Evolutionary conservation across 2,888 invertebrate genomes (phyloP), one percentile per base, ranked within the genome.

Genomic region (Nymphalis urticae): DNA sequence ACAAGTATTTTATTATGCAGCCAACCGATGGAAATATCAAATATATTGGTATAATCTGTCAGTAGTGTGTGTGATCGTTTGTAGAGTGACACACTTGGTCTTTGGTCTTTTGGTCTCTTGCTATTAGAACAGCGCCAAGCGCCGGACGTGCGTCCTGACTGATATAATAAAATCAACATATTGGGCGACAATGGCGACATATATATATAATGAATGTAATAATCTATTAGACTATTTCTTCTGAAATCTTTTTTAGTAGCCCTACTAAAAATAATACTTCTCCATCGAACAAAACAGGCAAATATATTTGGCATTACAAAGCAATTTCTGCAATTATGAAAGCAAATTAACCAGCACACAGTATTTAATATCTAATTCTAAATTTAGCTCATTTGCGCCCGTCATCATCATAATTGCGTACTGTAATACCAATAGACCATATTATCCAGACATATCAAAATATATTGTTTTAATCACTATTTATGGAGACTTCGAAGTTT

Each of bases 281-380:
- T 70, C 72, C 75, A 75, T 77, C 73, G 72, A 74, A 70, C 74
- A 69, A 65, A 67, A 72, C 68, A 71, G 70, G 48, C 62, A 62
- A 71, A 73, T 64, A 71, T 73, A 70, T 72, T 70, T 70, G 64
- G 68, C 64, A 75, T 77, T 68, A 74, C 75, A 72, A 77, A 80
- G 73, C 76, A 71, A 76, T 77, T 77, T 63, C 74, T 76, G 72
- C 79, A 79, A 83, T 82, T 81, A 80, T 74, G 68, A 66, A 73
- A 69, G 75, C 71, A 75, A 81, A 82, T 81, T 80, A 79, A 73
- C 75, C 75, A 66, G 32, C 42, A 70, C 72, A n/a, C 72, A 73
- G 75, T 78, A 77, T 72, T 42, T 67, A 64, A 75, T 68, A 68
- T 73, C 70, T 72, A 71, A 71, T 75, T 76, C 71, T 67, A 75